Percentiles rank a stretch among this genome's conserved stretches.
These are phyloP conservation scores for Entomyzon cyanotis DNA, from an alignment of 2,113 vertebrate genomes.

Conservation along the genomic window DNA sequence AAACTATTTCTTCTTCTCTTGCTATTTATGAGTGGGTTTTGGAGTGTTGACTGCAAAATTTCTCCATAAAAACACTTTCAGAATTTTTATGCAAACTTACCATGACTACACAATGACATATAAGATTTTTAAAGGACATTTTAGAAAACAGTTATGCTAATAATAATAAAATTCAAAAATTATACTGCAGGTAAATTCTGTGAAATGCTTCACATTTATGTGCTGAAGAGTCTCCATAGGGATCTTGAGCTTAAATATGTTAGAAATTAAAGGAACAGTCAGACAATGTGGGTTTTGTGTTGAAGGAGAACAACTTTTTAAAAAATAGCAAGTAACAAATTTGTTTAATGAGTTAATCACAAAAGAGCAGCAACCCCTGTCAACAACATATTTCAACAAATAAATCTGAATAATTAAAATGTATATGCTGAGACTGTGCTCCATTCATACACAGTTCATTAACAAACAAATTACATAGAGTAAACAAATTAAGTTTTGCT, in stretches of 20 bases:
- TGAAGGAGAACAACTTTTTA: not conserved
- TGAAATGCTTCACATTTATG: not conserved
- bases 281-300: not conserved
- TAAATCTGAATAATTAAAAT: not conserved
- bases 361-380: not conserved
- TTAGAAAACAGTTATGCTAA: not conserved
- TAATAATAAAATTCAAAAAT: not conserved
- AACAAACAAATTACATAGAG: constrained; percentile 2
- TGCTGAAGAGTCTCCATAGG: not conserved
- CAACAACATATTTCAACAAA: not conserved
- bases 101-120: not conserved
- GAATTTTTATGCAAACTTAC: not conserved
- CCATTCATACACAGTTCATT: not conserved
- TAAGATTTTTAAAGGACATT: not conserved
- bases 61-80: not conserved
- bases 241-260: not conserved
- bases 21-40: not conserved
- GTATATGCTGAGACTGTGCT: not conserved
- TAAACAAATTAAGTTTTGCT: constrained; percentile 7
- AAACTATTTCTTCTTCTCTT: not conserved
- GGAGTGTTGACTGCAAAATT: not conserved
- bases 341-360: not conserved
- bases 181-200: not conserved
- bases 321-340: not conserved
- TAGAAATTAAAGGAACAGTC: not conserved